Conservation (phyloP, 2,113 vertebrate species). For the Lathamus discolor region DNA sequence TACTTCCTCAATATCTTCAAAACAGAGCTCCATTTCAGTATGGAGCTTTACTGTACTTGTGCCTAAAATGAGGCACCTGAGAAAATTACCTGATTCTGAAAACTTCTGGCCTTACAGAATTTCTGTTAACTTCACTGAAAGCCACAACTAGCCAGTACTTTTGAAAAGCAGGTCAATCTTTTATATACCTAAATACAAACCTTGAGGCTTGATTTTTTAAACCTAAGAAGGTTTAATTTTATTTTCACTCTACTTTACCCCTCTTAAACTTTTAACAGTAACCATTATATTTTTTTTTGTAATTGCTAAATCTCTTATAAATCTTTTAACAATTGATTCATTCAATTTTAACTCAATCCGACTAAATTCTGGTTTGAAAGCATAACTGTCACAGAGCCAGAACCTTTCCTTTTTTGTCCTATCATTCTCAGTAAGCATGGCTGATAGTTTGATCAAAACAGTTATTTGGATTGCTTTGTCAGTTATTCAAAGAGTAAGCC, state of each 20-base stretch:
- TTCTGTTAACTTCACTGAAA: neutral
- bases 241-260: neutral
- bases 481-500: neutral
- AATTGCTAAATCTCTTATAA: neutral
- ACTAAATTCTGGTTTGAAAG: neutral
- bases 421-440: neutral
- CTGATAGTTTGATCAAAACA: neutral
- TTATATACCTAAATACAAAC: neutral
- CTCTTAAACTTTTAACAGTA: neutral
- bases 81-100: neutral
- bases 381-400: neutral
- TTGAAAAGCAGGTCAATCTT: neutral
- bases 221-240: neutral
- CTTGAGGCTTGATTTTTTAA: neutral
- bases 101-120: neutral
- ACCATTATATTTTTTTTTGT: neutral
- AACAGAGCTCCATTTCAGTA: neutral
- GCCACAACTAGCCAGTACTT: neutral
- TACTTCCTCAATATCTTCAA: fast-evolving
- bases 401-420: neutral
- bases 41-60: neutral
- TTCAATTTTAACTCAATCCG: neutral
- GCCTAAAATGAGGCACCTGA: neutral
- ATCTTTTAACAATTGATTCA: neutral
- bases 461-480: neutral